A percentile compares a stretch with the other conserved stretches of the same genome.
Evolutionary conservation across 2,113 vertebrate genomes (phyloP).

Genomic region (Uria lomvia): DNA sequence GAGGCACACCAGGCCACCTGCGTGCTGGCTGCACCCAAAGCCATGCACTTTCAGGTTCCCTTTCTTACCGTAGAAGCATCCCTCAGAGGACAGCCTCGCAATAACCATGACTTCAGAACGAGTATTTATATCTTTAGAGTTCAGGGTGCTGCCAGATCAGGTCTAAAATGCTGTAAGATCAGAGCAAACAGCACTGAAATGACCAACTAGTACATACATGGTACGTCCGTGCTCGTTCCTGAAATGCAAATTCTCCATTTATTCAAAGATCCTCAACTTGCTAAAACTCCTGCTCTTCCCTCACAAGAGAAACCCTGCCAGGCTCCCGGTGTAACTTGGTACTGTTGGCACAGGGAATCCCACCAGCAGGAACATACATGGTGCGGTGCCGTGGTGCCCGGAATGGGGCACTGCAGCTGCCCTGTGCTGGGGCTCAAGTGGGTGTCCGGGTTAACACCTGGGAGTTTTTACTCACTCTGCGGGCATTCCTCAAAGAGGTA

Average conservation of each 20-base stretch:
- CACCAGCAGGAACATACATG: not conserved
- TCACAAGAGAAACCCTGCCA: not conserved
- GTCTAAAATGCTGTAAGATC: not conserved
- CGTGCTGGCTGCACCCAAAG: not conserved
- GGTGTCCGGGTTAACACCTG: not conserved
- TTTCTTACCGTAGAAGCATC: not conserved
- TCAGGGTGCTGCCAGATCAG: not conserved
- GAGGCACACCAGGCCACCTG: accelerated
- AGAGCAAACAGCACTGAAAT: not conserved
- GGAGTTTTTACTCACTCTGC: not conserved
- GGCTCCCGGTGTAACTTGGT: not conserved
- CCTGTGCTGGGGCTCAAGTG: accelerated
- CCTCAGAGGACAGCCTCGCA: not conserved
- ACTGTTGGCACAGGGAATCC: not conserved
- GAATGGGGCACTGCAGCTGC: not conserved
- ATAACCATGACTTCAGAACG: not conserved
- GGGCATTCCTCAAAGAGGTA: not conserved
- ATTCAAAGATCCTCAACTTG: not conserved
- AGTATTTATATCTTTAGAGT: not conserved
- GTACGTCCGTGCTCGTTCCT: accelerated
- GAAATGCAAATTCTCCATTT: not conserved
- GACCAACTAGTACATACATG: accelerated
- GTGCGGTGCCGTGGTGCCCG: accelerated
- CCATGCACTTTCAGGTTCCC: not conserved
- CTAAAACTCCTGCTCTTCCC: not conserved